phyloP scores from a whole-genome alignment of 1,140 invertebrate species.

The Drosophila grimshawi region DNA sequence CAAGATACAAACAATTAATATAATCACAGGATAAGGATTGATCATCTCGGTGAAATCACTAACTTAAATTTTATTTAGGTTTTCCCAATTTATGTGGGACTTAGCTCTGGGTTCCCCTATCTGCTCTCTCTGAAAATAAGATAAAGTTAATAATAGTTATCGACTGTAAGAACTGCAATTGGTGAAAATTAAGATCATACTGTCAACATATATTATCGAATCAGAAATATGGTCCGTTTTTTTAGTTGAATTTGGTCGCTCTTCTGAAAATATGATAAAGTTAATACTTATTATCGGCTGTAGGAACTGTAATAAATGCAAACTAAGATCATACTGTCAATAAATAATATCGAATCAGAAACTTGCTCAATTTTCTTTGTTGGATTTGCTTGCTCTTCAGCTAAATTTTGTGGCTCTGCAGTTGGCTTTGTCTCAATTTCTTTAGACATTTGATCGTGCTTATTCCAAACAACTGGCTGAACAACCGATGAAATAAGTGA shows the following conservation, averaged over 20 bases:
- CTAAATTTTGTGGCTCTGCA: background rate
- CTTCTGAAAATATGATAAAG: background rate
- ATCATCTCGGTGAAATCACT: too few relatives aligned
- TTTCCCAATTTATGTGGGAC: background rate
- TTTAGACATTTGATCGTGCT: background rate
- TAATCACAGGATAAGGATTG: too few relatives aligned
- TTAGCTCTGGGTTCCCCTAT: background rate
- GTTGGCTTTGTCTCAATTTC: background rate
- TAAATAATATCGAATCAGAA: too few relatives aligned
- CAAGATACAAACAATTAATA: too few relatives aligned
- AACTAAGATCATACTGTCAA: background rate
- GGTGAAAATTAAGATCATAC: background rate
- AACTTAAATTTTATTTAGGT: background rate
- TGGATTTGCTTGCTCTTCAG: background rate
- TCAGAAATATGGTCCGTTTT: background rate
- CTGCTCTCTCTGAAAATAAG: background rate
- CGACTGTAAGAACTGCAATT: background rate
- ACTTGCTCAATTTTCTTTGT: background rate
- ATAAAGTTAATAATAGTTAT: background rate
- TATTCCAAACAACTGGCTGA: background rate
- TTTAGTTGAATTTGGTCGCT: background rate
- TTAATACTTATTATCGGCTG: background rate
- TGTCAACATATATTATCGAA: background rate
- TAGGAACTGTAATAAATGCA: background rate
- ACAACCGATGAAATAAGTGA: background rate